Evolutionary conservation across 64 coral and sea anemone genomes (phyloP), one percentile per base, ranked within the genome.

Genomic region (Cladopsammia gracilis): DNA sequence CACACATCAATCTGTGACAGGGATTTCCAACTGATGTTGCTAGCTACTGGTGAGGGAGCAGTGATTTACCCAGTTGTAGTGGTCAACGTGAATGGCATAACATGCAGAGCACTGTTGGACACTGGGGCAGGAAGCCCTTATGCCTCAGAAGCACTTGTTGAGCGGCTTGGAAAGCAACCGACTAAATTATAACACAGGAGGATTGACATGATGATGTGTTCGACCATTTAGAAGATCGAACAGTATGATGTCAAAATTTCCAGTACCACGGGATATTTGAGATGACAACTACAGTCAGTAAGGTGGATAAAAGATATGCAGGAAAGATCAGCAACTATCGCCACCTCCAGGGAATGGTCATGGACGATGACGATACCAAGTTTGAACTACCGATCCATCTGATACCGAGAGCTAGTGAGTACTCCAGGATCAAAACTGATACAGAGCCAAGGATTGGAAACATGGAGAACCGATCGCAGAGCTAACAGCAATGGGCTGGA

Each of bases 341-440:
- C 0, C 93, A 95, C 49, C 73, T 89, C 18, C 56, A 82, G 14
- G 76, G 59, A 87, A 86, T 94, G 3, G 1, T 20, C 43, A 83
- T 94, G 65, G 76, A 94, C 19, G 92, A 94, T 23, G 19, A 59
- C 0, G 87, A 83, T 25, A 82, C 62, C 9, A 94, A 89, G 65
- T 3, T 3, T 3, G 71, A 89, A 22, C 23, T 94, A 64, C 86
- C 86, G 5, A 75, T 94, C 23, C 92, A 94, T 70, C 15, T 94
- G 6, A 94, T 94, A 54, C 78, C 89, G n/a, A 86, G 92, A 1
- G 77, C 92, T 2, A 89, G 86, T n/a, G 92, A 89, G n/a, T 94
- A 84, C 86, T 88, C 92, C 0, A 7, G 70, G 3, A 84, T 94
- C 0, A 94, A 89, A 48, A 89, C 60, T 52, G 47, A 90, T 10